A percentile compares a stretch with the other conserved stretches of the same genome.
Evolutionary conservation across 35 echinoderm and acorn worm species (phyloP).

Genomic region (Stichopus chloronotus): DNA sequence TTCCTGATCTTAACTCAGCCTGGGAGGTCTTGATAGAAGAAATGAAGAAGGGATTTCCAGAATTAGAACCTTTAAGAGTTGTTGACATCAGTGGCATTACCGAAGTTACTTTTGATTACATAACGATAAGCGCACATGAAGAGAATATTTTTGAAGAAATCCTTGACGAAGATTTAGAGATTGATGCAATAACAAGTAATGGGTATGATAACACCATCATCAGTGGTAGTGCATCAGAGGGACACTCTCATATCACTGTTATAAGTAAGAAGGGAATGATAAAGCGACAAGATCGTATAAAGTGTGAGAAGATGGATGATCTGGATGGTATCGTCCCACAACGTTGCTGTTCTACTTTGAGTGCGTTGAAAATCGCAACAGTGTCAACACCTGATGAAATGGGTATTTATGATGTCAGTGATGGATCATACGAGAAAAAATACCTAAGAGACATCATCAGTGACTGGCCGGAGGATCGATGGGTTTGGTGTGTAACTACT

Average conservation of each 20-base stretch:
- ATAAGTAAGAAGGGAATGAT: background rate
- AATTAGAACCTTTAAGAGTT: background rate
- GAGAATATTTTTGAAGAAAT: background rate
- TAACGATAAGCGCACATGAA: background rate
- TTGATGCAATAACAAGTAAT: background rate
- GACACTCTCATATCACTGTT: background rate
- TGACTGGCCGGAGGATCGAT: background rate
- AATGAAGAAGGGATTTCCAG: slow-evolving; percentile 40
- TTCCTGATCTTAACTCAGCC: no score
- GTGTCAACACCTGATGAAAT: background rate
- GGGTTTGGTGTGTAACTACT: background rate
- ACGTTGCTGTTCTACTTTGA: slow-evolving; percentile 1
- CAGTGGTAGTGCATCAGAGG: background rate
- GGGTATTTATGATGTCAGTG: background rate
- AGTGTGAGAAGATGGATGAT: background rate
- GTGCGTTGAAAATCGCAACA: background rate
- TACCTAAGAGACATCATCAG: background rate
- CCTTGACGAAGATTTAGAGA: background rate
- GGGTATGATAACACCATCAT: background rate
- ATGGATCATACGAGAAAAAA: background rate
- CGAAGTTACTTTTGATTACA: background rate
- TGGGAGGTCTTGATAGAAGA: slow-evolving; percentile 24
- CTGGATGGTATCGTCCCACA: background rate
- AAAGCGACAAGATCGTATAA: background rate
- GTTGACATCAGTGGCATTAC: background rate